A percentile compares a stretch with the other conserved stretches of the same genome.
phyloP scores from a whole-genome alignment of 2,113 vertebrate species.

The Mystacornis crossleyi region DNA sequence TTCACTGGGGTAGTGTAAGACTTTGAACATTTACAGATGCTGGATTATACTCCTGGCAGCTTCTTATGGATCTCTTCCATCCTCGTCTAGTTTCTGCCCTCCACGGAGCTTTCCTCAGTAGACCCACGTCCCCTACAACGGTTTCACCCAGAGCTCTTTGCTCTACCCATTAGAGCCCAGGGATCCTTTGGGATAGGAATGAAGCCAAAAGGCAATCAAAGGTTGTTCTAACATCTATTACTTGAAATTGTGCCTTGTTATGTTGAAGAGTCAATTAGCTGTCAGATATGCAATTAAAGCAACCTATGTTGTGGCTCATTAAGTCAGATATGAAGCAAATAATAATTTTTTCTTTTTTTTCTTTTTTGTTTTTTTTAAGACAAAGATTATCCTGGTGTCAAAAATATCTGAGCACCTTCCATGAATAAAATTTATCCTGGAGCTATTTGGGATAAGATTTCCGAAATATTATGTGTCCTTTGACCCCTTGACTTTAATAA shows the following conservation, averaged over 20 bases:
- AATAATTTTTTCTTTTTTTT: not conserved
- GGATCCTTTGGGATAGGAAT: not conserved
- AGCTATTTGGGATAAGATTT: not conserved
- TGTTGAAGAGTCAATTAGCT: slow-evolving; percentile 41
- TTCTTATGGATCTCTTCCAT: slow-evolving; percentile 31
- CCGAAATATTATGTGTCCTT: not conserved
- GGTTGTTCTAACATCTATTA: slow-evolving; percentile 28
- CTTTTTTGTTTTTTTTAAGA: not conserved
- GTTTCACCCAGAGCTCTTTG: not conserved
- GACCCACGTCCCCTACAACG: not conserved
- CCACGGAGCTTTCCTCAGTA: not conserved
- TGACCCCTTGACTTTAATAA: not conserved
- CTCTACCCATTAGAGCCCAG: not conserved
- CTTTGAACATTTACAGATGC: slow-evolving; percentile 26
- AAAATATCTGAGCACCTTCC: not conserved
- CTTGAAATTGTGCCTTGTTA: not conserved
- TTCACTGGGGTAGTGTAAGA: not conserved
- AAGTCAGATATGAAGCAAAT: not conserved
- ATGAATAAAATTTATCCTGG: not conserved
- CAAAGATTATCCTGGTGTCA: not conserved
- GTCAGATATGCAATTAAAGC: slow-evolving; percentile 23
- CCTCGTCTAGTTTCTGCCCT: not conserved
- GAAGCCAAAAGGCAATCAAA: slow-evolving; percentile 38
- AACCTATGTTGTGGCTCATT: not conserved
- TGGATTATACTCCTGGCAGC: slow-evolving; percentile 36